phyloP scores from a whole-genome alignment of 2,888 invertebrate genomes.

The Arge pagana region DNA sequence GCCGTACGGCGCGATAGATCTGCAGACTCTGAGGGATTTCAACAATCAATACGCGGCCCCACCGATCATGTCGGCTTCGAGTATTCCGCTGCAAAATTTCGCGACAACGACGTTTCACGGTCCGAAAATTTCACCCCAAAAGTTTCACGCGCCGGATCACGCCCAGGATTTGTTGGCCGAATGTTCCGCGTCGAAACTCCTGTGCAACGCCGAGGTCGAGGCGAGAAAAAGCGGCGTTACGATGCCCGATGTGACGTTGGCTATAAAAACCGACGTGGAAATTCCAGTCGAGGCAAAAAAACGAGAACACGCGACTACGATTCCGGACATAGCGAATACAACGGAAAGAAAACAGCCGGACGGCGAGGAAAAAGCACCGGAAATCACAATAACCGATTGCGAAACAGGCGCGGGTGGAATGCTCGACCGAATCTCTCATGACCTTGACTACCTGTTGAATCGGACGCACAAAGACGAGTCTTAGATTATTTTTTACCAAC shows the following conservation, averaged over 20 bases:
- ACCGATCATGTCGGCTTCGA: slow-evolving; percentile 29
- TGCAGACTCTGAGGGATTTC: slow-evolving; percentile 26
- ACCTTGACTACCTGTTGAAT: slow-evolving; percentile 81
- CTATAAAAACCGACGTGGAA: slow-evolving; percentile 41
- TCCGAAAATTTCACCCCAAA: too few species aligned
- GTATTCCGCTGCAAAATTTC: slow-evolving; percentile 29
- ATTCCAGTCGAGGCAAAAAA: slow-evolving; percentile 27
- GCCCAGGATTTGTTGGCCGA: slow-evolving; percentile 30
- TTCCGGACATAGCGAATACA: slow-evolving; percentile 54
- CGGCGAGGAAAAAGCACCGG: slow-evolving; percentile 39
- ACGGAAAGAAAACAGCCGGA: slow-evolving; percentile 51
- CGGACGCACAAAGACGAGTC: slow-evolving; percentile 59
- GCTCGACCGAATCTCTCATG: slow-evolving; percentile 80
- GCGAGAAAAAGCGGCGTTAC: slow-evolving; percentile 39
- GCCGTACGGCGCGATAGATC: slow-evolving; percentile 32
- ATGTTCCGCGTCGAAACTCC: slow-evolving; percentile 43
- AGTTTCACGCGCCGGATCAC: background rate
- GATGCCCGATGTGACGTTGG: slow-evolving; percentile 55
- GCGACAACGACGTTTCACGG: too few species aligned
- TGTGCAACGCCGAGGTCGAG: slow-evolving; percentile 53
- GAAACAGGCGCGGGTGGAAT: slow-evolving; percentile 60
- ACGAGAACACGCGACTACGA: slow-evolving; percentile 40
- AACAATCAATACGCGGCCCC: background rate
- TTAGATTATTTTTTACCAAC: too few species aligned
- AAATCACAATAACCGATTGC: slow-evolving; percentile 22